Evolutionary conservation across 2,888 invertebrate genomes (phyloP).

Genomic region (Pharmacophagus antenor): DNA sequence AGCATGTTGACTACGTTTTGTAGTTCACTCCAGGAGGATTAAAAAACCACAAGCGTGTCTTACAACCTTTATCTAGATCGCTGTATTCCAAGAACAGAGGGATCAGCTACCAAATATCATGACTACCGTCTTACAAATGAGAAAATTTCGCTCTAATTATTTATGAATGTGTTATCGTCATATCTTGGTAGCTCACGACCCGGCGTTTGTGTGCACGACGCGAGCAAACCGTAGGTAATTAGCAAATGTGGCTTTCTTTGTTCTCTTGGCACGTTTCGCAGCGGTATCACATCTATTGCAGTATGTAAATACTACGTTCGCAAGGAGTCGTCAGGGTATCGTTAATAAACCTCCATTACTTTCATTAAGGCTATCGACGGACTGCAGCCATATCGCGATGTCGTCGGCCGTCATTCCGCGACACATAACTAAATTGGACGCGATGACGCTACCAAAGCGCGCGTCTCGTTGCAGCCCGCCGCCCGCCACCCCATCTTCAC

Average conservation of each 20-base stretch:
- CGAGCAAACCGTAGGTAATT: slow-evolving; percentile 77
- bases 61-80: slow-evolving; percentile 71
- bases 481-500: slow-evolving; percentile 35
- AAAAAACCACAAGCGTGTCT: slow-evolving; percentile 71
- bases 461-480: slow-evolving; percentile 54
- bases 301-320: slow-evolving; percentile 57
- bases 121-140: slow-evolving; percentile 80
- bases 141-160: slow-evolving; percentile 82
- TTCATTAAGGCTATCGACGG: slow-evolving; percentile 78
- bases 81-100: slow-evolving; percentile 71
- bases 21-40: slow-evolving; percentile 50
- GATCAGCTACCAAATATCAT: slow-evolving; percentile 78
- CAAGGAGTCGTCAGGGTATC: slow-evolving; percentile 67
- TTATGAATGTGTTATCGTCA: slow-evolving; percentile 82
- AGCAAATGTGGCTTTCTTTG: slow-evolving; percentile 81
- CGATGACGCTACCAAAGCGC: slow-evolving; percentile 75
- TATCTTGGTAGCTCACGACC: slow-evolving; percentile 78
- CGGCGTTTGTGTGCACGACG: slow-evolving; percentile 78
- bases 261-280: slow-evolving; percentile 76
- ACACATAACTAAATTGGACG: slow-evolving; percentile 75
- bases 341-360: slow-evolving; percentile 79
- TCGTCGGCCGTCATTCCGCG: slow-evolving; percentile 72
- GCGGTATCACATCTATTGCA: slow-evolving; percentile 68
- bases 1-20: slow-evolving; percentile 39
- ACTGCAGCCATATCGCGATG: slow-evolving; percentile 76